Base-by-base conservation (phyloP, 2,888 invertebrate species). In the Sinopyrophorus schimmeli region DNA sequence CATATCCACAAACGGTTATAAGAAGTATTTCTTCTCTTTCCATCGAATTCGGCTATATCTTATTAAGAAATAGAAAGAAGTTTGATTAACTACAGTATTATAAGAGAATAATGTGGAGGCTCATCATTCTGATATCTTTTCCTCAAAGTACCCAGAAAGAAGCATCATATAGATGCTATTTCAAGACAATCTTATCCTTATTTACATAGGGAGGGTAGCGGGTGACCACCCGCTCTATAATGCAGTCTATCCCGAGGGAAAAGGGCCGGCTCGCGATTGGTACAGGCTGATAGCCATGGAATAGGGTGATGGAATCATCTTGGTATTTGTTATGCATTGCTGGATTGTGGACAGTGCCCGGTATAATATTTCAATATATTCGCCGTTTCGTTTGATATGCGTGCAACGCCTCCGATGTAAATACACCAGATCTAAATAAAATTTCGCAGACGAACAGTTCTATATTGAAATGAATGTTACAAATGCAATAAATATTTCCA, bases 291-390 rank as follows among this genome's bases (percentile, higher is more conserved):
- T 63, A 62, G 58, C 60, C 55, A 55, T 56, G 62, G 60, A 65
- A 65, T 63, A 67, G 68, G 66, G 66, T 68, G 69, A 67, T 68
- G 68, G 67, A 67, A 69, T 69, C 67, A 70, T 69, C 68, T 66
- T 62, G 64, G 63, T 71, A 71, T 72, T 72, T 72, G 71, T 70
- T 72, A 72, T 72, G 72, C 72, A 72, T 72, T 72, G 72, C 68
- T 68, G 67, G 66, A 64, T 66, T 67, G 70, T 71, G 71, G 71
- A 70, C 72, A 71, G 63, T 68, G 70, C 64, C 65, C 68, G 66
- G 71, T 67, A 72, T 72, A 72, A 72, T 72, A 71, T 72, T 72
- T 72, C 71, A 71, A 72, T 72, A 71, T 72, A 71, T 68, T 68
- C 60, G 57, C 55, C 53, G 54, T 57, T 54, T 38, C 52, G 52